Evolutionary conservation across 2,797 vertebrate species (phyloP).

Genomic region (Myiotriccus ornatus): DNA sequence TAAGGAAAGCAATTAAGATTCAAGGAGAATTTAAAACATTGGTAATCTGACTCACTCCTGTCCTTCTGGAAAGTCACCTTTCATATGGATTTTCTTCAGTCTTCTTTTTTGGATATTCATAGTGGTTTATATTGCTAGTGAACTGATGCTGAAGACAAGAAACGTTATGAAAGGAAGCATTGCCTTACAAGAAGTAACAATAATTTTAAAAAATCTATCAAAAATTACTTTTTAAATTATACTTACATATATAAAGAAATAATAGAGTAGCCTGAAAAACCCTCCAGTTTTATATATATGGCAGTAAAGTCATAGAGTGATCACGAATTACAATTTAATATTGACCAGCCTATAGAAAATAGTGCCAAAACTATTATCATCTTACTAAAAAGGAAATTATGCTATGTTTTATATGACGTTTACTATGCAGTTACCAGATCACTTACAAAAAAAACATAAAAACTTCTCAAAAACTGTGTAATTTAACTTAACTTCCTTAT

Average conservation of each 20-base stretch:
- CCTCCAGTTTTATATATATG: background rate
- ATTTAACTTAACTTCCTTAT: background rate
- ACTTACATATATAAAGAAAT: background rate
- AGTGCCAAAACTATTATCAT: background rate
- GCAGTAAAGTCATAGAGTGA: background rate
- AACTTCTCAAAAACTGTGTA: background rate
- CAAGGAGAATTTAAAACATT: background rate
- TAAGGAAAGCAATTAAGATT: background rate
- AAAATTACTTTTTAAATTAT: background rate
- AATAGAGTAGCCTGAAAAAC: background rate
- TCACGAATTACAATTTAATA: background rate
- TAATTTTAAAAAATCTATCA: background rate
- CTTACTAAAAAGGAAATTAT: background rate
- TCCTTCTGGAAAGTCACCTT: background rate
- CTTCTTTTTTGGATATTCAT: background rate
- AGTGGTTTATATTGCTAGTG: background rate
- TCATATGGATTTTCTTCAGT: background rate
- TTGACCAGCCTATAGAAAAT: background rate
- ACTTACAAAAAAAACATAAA: background rate
- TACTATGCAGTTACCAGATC: background rate
- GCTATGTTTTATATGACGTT: background rate
- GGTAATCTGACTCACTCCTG: background rate
- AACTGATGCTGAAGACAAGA: background rate
- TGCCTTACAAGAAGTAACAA: background rate
- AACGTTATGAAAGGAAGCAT: background rate